These are phyloP conservation scores for Hydrochoerus hydrochaeris DNA, from an alignment of 2,113 vertebrate species.

Conservation along the genomic window DNA sequence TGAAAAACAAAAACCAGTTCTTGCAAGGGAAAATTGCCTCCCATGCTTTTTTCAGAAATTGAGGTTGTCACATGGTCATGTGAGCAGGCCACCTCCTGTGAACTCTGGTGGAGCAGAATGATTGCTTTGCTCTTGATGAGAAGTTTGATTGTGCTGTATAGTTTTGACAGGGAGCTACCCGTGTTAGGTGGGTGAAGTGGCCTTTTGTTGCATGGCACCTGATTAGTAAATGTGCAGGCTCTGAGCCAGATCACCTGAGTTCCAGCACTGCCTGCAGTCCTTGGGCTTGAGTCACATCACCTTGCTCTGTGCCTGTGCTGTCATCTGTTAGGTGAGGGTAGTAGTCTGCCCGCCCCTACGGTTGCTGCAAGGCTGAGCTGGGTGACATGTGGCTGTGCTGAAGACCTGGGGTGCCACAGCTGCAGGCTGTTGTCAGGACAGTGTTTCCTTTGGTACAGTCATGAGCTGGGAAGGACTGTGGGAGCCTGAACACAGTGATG, in stretches of 20 bases:
- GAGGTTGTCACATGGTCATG: neutral
- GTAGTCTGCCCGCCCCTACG: too few species aligned
- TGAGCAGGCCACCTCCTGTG: neutral
- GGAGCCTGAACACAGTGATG: neutral
- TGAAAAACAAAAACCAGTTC: neutral
- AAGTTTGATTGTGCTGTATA: neutral
- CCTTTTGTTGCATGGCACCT: neutral
- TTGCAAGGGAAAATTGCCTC: slow-evolving; percentile 20
- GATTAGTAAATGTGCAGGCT: neutral
- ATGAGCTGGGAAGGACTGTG: neutral
- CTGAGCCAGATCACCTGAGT: neutral
- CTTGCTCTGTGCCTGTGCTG: neutral
- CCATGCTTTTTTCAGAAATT: neutral
- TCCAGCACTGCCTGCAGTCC: neutral
- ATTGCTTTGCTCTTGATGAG: neutral
- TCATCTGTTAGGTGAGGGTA: neutral
- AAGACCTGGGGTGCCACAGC: neutral
- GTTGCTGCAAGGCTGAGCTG: neutral
- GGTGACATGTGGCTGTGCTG: neutral
- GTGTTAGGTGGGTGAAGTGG: neutral
- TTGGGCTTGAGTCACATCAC: neutral
- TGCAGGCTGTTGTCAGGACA: neutral
- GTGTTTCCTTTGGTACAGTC: neutral
- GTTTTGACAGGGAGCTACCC: neutral
- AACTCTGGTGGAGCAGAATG: neutral